Evolutionary conservation across 2,797 vertebrate species (phyloP).

Genomic region (Urosaurus nigricauda): DNA sequence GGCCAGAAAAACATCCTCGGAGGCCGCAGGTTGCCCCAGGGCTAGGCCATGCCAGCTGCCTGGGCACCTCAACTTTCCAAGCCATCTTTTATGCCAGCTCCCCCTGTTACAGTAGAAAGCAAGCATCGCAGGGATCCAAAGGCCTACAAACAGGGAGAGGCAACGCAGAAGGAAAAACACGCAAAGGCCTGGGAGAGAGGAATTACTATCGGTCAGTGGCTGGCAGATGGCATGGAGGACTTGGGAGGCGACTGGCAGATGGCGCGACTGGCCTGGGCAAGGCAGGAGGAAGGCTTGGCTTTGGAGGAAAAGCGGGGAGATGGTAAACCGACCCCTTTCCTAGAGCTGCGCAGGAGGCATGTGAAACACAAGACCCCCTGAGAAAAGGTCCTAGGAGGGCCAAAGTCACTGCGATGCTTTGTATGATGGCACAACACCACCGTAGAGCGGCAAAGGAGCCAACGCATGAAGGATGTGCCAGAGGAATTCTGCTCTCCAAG

Average conservation of each 20-base stretch:
- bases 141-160: constrained; percentile 58
- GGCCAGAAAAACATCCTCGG: too few species aligned
- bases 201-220: constrained; percentile 76
- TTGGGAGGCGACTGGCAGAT: constrained; percentile 78
- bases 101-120: neutral
- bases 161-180: constrained; percentile 62
- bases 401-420: neutral
- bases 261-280: constrained; percentile 81
- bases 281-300: constrained; percentile 73
- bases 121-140: neutral
- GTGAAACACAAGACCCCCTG: constrained; percentile 45
- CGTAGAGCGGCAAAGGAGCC: neutral
- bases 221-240: constrained; percentile 82
- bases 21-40: too few species aligned
- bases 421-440: neutral
- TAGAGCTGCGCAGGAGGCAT: constrained; percentile 59
- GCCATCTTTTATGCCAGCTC: neutral
- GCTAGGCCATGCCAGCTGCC: too few species aligned
- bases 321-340: constrained; percentile 70
- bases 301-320: constrained; percentile 60
- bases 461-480: neutral
- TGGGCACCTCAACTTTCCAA: neutral
- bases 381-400: neutral
- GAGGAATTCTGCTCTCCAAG: neutral
- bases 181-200: constrained; percentile 68